Evolutionary conservation across 2,797 vertebrate species (phyloP).

Genomic region (Chanos chanos): DNA sequence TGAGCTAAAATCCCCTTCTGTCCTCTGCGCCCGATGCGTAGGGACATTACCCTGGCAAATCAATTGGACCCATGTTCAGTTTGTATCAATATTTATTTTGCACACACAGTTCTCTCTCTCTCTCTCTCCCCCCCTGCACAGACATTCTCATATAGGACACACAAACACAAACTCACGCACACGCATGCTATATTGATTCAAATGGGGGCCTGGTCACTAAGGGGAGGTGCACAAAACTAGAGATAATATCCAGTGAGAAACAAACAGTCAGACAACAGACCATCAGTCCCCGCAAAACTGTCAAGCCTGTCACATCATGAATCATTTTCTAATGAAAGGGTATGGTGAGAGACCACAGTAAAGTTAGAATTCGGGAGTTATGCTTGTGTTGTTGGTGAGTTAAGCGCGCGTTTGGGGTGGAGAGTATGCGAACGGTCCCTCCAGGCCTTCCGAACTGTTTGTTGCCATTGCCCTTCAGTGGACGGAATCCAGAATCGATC

Average conservation of each 20-base stretch:
- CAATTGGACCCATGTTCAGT: slow-evolving; percentile 69
- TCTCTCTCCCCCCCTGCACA: slow-evolving; percentile 47
- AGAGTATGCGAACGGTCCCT: not conserved
- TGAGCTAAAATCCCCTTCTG: slow-evolving; percentile 6
- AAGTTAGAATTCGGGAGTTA: no score
- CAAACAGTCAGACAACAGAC: slow-evolving; percentile 37
- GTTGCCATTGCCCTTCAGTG: slow-evolving; percentile 26
- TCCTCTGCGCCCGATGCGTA: slow-evolving; percentile 13
- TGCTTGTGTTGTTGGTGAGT: no score
- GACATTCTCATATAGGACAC: slow-evolving; percentile 24
- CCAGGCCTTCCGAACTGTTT: slow-evolving; percentile 23
- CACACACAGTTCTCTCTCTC: slow-evolving; percentile 62
- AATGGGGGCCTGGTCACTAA: slow-evolving; percentile 55
- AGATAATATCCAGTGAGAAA: slow-evolving; percentile 54
- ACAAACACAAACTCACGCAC: slow-evolving; percentile 40
- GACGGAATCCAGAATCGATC: slow-evolving; percentile 55
- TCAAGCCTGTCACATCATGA: no score
- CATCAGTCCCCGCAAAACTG: not conserved
- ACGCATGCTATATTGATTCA: slow-evolving; percentile 62
- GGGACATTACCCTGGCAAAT: slow-evolving; percentile 55
- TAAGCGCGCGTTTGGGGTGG: not conserved
- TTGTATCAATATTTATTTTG: slow-evolving; percentile 80
- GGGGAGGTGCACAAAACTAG: slow-evolving; percentile 49
- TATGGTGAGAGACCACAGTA: not conserved
- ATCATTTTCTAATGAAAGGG: no score